Evolutionary conservation across 1,140 invertebrate species (phyloP).

Genomic region (Eubasilissa regina): DNA sequence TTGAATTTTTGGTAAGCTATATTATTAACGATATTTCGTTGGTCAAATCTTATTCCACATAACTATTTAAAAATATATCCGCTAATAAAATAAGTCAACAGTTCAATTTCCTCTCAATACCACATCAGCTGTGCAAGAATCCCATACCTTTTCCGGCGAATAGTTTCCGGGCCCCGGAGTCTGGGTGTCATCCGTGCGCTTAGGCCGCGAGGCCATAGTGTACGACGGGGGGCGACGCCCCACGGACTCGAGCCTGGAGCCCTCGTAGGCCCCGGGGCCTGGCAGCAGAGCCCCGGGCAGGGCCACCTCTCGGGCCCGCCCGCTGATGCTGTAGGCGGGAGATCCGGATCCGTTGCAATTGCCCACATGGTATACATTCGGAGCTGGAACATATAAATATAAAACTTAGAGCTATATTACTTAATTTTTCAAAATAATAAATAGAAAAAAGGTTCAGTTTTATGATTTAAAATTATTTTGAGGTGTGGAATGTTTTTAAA

Average conservation of each 20-base stretch:
- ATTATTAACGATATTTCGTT: no score
- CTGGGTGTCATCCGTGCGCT: conserved; percentile 62
- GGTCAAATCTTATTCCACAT: no score
- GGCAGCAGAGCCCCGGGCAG: conserved; percentile 66
- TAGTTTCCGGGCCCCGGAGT: conserved; percentile 75
- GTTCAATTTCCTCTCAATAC: no score
- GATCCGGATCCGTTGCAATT: conserved; percentile 64
- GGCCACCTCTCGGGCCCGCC: conserved; percentile 63
- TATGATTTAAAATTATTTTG: no score
- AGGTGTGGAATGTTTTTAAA: no score
- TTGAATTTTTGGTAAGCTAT: no score
- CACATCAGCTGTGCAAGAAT: no score
- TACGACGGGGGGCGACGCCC: conserved; percentile 67
- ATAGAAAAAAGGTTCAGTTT: no score
- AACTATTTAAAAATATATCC: no score
- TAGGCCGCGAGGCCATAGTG: conserved; percentile 68
- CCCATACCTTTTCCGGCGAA: conserved; percentile 73
- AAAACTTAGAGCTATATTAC: neutral
- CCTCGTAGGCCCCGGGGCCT: conserved; percentile 69
- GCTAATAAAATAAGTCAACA: no score
- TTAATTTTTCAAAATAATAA: no score
- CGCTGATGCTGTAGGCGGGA: conserved; percentile 70
- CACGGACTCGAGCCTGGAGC: conserved; percentile 64
- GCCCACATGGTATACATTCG: conserved; percentile 88
- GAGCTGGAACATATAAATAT: conserved; percentile 72